phyloP scores from a whole-genome alignment of 1,140 invertebrate species.

The Brachionus koreanus region DNA sequence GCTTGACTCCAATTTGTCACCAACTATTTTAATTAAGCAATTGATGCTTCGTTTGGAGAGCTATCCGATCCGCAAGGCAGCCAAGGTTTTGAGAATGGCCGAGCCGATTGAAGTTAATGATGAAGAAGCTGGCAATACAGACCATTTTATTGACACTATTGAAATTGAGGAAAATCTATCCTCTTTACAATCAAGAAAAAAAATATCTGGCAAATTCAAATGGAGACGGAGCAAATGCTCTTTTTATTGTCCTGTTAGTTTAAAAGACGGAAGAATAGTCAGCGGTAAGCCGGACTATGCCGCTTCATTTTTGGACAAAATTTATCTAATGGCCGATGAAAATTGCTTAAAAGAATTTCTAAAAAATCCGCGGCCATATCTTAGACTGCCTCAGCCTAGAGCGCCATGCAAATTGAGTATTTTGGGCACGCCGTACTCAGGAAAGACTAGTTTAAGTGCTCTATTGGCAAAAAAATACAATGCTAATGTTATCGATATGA shows the following conservation, averaged over 20 bases:
- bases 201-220: slow-evolving; percentile 50
- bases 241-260: slow-evolving; percentile 55
- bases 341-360: slow-evolving; percentile 56
- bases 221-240: slow-evolving; percentile 56
- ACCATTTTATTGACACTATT: slow-evolving; percentile 43
- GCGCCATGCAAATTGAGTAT: slow-evolving; percentile 56
- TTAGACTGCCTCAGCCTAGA: slow-evolving; percentile 56
- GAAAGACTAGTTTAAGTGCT: slow-evolving; percentile 54
- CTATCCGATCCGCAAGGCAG: slow-evolving; percentile 54
- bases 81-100: slow-evolving; percentile 51
- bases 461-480: slow-evolving; percentile 56
- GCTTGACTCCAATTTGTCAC: slow-evolving; percentile 54
- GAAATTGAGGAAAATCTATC: slow-evolving; percentile 57
- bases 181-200: slow-evolving; percentile 47
- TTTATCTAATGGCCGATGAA: slow-evolving; percentile 55
- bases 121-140: slow-evolving; percentile 46
- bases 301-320: slow-evolving; percentile 54
- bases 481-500: slow-evolving; percentile 51
- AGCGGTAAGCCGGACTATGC: slow-evolving; percentile 56
- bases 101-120: slow-evolving; percentile 50
- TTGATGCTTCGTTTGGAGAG: slow-evolving; percentile 51
- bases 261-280: slow-evolving; percentile 55
- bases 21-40: slow-evolving; percentile 51
- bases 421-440: slow-evolving; percentile 51
- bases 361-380: slow-evolving; percentile 57